A percentile compares a stretch with the other conserved stretches of the same genome.
phyloP scores from a whole-genome alignment of 1,140 invertebrate species.

The Chironomus striatipennis region DNA sequence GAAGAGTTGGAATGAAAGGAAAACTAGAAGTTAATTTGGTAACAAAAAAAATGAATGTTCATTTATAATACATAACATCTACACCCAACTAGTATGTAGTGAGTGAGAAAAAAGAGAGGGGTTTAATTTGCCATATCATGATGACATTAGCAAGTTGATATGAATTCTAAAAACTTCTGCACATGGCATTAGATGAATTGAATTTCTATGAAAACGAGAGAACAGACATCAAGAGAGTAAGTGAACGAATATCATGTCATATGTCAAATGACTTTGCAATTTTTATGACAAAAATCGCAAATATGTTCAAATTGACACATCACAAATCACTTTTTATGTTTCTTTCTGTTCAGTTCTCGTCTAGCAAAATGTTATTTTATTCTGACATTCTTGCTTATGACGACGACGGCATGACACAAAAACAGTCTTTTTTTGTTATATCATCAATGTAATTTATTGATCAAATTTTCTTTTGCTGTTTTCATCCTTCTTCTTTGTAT shows the following conservation, averaged over 20 bases:
- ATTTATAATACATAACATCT: not conserved
- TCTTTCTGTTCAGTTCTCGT: not conserved
- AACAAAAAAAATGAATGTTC: not conserved
- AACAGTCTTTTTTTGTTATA: not conserved
- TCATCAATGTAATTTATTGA: conserved; percentile 14
- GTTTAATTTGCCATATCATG: conserved; percentile 8
- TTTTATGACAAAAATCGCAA: not conserved
- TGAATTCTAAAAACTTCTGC: not conserved
- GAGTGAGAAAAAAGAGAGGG: not conserved
- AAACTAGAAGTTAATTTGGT: not conserved
- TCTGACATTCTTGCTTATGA: not conserved
- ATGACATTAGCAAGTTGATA: not conserved
- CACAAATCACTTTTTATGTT: not conserved
- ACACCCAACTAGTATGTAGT: not conserved
- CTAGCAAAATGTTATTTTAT: not conserved
- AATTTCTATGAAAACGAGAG: not conserved
- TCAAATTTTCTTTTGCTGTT: not conserved
- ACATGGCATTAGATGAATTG: not conserved
- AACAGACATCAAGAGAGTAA: not conserved
- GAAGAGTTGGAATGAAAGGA: no score
- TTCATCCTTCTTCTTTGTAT: not conserved
- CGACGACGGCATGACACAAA: conserved; percentile 1
- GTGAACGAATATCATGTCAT: conserved; percentile 6
- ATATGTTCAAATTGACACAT: conserved; percentile 14
- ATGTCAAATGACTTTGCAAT: not conserved